These are phyloP conservation scores for Eristalis arbustorum DNA, from an alignment of 2,888 invertebrate genomes.

Conservation along the genomic window DNA sequence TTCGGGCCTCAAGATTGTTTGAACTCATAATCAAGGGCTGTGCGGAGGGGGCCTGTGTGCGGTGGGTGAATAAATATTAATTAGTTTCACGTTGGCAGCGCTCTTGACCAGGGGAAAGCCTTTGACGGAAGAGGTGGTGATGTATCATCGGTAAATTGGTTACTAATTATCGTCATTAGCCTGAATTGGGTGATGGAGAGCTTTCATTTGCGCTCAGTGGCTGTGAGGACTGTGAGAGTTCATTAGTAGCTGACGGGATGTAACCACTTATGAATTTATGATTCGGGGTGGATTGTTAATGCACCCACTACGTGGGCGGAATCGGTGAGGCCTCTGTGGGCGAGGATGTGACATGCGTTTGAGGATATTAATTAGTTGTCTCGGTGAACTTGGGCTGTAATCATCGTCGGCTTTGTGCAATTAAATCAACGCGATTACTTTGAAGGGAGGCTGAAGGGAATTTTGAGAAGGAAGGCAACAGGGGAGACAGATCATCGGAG, in stretches of 20 bases:
- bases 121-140: not conserved
- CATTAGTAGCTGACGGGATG: not conserved
- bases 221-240: not conserved
- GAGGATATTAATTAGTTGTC: not conserved
- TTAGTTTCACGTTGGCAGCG: slow-evolving; percentile 17
- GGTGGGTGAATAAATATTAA: slow-evolving; percentile 22
- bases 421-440: not conserved
- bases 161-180: slow-evolving; percentile 15
- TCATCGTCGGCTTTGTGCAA: not conserved
- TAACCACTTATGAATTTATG: not conserved
- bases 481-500: no score
- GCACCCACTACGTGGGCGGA: not conserved
- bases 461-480: not conserved
- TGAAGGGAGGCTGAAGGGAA: not conserved
- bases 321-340: not conserved
- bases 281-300: not conserved
- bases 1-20: slow-evolving; percentile 14
- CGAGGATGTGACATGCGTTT: not conserved
- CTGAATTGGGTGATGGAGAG: not conserved
- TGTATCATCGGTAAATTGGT: slow-evolving; percentile 22
- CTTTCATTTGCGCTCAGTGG: not conserved
- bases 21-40: slow-evolving; percentile 15
- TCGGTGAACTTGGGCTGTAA: not conserved
- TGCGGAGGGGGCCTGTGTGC: not conserved
- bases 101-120: not conserved